Evolutionary conservation across 2,888 invertebrate genomes (phyloP).

Genomic region (Galerucella calmariensis): DNA sequence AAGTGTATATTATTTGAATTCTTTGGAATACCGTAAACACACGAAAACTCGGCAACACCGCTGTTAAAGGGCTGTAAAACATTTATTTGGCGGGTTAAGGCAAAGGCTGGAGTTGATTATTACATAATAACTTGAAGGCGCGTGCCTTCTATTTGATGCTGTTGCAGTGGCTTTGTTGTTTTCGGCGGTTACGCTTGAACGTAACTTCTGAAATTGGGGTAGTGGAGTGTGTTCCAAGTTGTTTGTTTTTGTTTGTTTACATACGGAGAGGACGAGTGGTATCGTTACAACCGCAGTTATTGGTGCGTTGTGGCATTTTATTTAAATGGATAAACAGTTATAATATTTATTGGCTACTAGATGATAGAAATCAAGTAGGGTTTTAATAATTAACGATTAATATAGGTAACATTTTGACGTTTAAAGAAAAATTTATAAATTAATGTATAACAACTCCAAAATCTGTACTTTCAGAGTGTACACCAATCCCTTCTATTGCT

Average conservation of each 20-base stretch:
- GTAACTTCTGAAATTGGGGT: slow-evolving; percentile 28
- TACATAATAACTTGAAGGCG: slow-evolving; percentile 33
- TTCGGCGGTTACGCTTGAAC: background rate
- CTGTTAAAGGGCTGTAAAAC: slow-evolving; percentile 22
- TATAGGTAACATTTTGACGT: too few relatives aligned
- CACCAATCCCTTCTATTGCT: too few relatives aligned
- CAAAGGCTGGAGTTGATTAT: slow-evolving; percentile 25
- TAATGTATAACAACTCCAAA: too few relatives aligned
- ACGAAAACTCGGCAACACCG: slow-evolving; percentile 13
- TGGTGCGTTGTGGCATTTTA: background rate
- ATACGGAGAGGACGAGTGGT: slow-evolving; percentile 9
- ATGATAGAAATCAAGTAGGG: too few relatives aligned
- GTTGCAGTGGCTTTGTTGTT: slow-evolving; percentile 36
- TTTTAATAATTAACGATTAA: too few relatives aligned
- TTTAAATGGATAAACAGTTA: background rate
- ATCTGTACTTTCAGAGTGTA: too few relatives aligned
- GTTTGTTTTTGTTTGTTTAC: slow-evolving; percentile 25
- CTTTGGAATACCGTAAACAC: background rate
- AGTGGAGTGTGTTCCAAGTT: slow-evolving; percentile 24
- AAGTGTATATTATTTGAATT: background rate
- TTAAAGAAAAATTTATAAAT: too few relatives aligned
- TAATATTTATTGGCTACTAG: background rate
- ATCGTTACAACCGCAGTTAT: background rate
- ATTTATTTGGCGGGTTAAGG: slow-evolving; percentile 25
- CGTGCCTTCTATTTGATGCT: slow-evolving; percentile 36